Percentiles rank a stretch among this genome's conserved stretches.
phyloP scores from a whole-genome alignment of 2,113 vertebrate genomes.

The Heterochromis multidens region DNA sequence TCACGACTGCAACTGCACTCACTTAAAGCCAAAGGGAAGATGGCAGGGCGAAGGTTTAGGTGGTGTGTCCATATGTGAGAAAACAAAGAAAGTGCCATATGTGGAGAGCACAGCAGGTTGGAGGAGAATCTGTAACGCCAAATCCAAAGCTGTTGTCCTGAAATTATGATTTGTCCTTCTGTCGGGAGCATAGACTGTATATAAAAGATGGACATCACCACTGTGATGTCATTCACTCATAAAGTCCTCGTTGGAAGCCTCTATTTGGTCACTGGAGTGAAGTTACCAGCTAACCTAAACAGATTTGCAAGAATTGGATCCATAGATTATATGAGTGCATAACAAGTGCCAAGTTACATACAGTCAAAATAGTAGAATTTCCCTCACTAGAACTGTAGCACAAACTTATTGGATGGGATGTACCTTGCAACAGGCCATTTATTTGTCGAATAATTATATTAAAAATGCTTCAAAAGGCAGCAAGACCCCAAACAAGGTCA shows the following conservation, averaged over 20 bases:
- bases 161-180: neutral
- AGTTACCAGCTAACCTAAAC: neutral
- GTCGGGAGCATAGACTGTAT: neutral
- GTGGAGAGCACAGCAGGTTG: neutral
- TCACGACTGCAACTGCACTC: constrained; percentile 29
- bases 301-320: neutral
- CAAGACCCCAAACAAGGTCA: no score
- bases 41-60: neutral
- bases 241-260: neutral
- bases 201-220: neutral
- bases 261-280: neutral
- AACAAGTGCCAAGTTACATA: neutral
- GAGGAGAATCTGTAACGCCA: neutral
- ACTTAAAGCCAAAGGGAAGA: constrained; percentile 3
- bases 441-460: no score
- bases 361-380: neutral
- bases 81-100: neutral
- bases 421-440: no score
- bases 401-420: neutral
- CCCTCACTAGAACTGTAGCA: neutral
- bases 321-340: neutral
- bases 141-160: neutral
- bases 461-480: no score
- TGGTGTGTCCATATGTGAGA: constrained; percentile 4
- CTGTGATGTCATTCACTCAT: neutral